Evolutionary conservation across 1,140 invertebrate genomes (phyloP), one percentile per base, ranked within the genome.

Genomic region (Procambarus clarkii): DNA sequence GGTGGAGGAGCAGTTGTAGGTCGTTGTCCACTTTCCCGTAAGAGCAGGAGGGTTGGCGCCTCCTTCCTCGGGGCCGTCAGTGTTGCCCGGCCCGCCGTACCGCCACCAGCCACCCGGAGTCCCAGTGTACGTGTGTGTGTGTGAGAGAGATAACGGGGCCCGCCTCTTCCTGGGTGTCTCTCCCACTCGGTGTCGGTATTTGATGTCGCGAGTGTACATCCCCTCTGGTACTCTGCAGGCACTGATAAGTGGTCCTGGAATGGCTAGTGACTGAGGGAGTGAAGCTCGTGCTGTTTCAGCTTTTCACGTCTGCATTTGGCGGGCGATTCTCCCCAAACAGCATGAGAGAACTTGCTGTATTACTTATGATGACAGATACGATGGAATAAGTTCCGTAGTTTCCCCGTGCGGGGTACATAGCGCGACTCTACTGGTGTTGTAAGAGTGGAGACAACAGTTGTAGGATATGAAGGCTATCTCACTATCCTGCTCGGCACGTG

Each of bases 11-110:
- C 24, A 34, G 69, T 15, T 21, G 69, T 34, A 21, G 69, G 15
- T 15, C 15, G 69, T 74, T 21, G 69, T 74, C 69, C 69, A 74
- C 69, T 74, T 74, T 74, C 69, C 69, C 69, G 60, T 64, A 74
- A 74, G 69, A 74, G n/a, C 3, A 34, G n/a, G 21, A 34, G n/a
- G 21, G 24, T 24, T 34, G 69, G 7, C 69, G 21, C 69, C 69
- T 4, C 18, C 64, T 21, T 1, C 7, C 69, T 21, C n/a, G n/a
- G n/a, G n/a, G 7, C 69, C 69, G n/a, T 24, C 69, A 74, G 69
- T 74, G 24, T 74, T 21, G 69, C n/a, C 69, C 69, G 69, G 69
- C 69, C 34, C 69, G 69, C 69, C n/a, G 69, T 21, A 74, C 69
- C n/a, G 69, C 69, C 69, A 34, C 69, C 69, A 74, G 24, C n/a